phyloP scores from a whole-genome alignment of 2,797 vertebrate species.

The Hyperoplus lanceolatus region DNA sequence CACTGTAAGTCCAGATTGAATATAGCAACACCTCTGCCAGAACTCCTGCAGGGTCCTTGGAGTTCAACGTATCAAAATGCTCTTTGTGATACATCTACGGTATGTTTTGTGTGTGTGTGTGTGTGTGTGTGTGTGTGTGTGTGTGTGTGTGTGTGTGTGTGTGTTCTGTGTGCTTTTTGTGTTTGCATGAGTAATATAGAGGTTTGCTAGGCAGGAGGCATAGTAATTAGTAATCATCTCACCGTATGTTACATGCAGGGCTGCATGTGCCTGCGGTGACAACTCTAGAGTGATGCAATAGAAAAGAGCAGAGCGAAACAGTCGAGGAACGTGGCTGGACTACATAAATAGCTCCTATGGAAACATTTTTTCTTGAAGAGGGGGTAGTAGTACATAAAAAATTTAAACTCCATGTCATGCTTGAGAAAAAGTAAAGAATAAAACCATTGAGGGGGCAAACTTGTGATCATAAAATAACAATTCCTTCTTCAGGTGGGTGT shows the following conservation, averaged over 20 bases:
- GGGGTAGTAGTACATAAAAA: neutral
- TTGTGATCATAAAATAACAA: neutral
- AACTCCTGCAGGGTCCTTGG: constrained; percentile 17
- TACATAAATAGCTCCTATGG: constrained; percentile 35
- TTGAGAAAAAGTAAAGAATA: neutral
- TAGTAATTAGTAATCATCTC: constrained; percentile 73
- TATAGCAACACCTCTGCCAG: constrained; percentile 26
- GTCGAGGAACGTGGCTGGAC: constrained; percentile 32
- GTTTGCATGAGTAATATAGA: constrained; percentile 54
- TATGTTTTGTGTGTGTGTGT: neutral
- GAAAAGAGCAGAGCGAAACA: constrained; percentile 54
- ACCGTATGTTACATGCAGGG: constrained; percentile 62
- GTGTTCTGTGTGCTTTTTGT: constrained; percentile 26
- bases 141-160: too few relatives aligned
- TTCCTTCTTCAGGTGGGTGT: neutral
- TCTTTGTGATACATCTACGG: constrained; percentile 7
- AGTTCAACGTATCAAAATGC: constrained; percentile 25
- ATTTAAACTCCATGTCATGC: neutral
- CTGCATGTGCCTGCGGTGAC: constrained; percentile 62
- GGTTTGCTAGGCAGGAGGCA: constrained; percentile 62
- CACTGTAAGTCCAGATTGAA: constrained; percentile 36
- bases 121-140: neutral
- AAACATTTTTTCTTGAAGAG: constrained; percentile 29
- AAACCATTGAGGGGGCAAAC: neutral
- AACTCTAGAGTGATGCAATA: constrained; percentile 63